Evolutionary conservation across 37 sponge, comb jelly and placozoan genomes (phyloP), one percentile per base, ranked within the genome.

Genomic region (Petrosia ficiformis): DNA sequence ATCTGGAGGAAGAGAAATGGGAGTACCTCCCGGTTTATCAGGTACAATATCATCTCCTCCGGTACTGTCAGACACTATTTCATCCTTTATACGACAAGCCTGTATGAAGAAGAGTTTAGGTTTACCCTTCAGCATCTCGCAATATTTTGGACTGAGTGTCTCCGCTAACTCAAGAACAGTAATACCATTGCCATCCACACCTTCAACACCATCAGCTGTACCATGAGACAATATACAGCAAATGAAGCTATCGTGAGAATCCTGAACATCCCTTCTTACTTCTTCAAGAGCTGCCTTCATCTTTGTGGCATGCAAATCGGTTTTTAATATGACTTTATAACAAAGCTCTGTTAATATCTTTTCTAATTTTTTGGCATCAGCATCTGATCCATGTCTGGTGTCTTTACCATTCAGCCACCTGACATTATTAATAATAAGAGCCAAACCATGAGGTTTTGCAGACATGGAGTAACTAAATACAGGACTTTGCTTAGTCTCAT

Each of bases 391-490:
- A 1, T 61, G 11, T 1, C 30, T 0, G 10, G 54, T 48, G 3
- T 34, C 19, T 1, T 21, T 34, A 1, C 38, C 0, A 11, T 4
- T 40, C n/a, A n/a, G n/a, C 54, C 82, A 87, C 6, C 71, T 57
- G 10, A 63, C 11, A 29, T 75, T 87, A 79, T 76, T 87, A 44
- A 87, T 77, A 29, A 87, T 83, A 39, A 83, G 40, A 57, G 68
- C 59, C 16, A 77, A 5, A 0, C 89, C 89, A 64, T 81, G 82
- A 32, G 89, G 70, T 14, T 30, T 10, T 4, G 5, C 29, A 39
- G 28, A 14, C 70, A 68, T 68, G n/a, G n/a, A n/a, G n/a, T n/a
- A n/a, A n/a, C n/a, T n/a, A n/a, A n/a, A n/a, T n/a, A n/a, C n/a
- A n/a, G n/a, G n/a, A n/a, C n/a, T n/a, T n/a, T n/a, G n/a, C n/a